Base-by-base conservation (phyloP, 2,888 invertebrate species). In the Caenorhabditis uteleia region DNA sequence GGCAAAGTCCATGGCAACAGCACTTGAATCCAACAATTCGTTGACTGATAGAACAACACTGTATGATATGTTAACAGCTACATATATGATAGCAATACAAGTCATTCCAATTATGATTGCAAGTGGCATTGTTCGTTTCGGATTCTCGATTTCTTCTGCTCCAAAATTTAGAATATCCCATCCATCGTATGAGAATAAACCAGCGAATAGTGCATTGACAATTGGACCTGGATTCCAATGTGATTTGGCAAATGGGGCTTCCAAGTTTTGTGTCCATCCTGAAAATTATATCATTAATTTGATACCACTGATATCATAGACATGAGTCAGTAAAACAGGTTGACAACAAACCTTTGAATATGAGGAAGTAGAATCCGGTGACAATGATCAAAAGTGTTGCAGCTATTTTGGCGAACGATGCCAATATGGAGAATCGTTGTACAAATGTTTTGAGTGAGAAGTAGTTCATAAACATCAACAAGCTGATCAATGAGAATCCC, bases 141-240 rank as follows among this genome's bases (percentile, higher is more conserved):
- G 81, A 33, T 78, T 78, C 33, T 80, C 75, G 16, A 81, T 72
- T 45, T 82, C 82, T 34, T 77, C 80, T 20, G 72, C 74, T 31
- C 82, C 82, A 57, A 76, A 78, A 49, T 82, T 82, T n/a, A 82
- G 64, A 59, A 82, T 77, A 47, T 81, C 78, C 78, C 78, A 82
- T 1, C 80, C 80, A 54, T 80, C 80, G 47, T 80, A 75, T 2
- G 75, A 75, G 45, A 65, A 75, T 5, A 75, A 65, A 20, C 75
- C 78, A 31, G 78, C 73, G 51, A 80, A 81, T 7, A 80, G 65
- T 6, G 80, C 79, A 23, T 62, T 68, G 1, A 78, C 79, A 42
- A 77, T 55, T 5, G 70, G 31, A 6, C 74, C 74, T 1, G 70
- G 54, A 10, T 43, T 62, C 38, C 62, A 61, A 16, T 31, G 58